Evolutionary conservation across 2,797 vertebrate species (phyloP), one percentile per base, ranked within the genome.

Genomic region (Sebastes cheni): DNA sequence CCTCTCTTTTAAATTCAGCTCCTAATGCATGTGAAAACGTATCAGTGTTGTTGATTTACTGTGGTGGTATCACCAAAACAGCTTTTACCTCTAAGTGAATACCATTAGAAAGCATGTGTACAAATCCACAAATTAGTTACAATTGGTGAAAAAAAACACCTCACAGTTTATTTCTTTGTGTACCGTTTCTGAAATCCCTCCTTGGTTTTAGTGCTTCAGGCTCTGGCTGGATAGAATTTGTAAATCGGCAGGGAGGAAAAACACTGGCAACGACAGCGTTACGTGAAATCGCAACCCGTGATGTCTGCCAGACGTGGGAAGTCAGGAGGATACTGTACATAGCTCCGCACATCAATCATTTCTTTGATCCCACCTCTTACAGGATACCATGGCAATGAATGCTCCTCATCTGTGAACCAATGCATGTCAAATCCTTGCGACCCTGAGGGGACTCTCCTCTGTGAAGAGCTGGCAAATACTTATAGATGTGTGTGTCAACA

Each of bases 401-500:
- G 90, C 90, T 94, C 91, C 76, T 89, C 86, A 77, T 86, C 69
- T 84, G 77, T 77, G 85, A 95, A 91, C 84, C 88, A 90, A 85
- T 93, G 90, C 77, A 89, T 90, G 86, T 94, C 80, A 90, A 92
- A 94, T 93, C 92, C 92, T 4, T 92, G 91, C 64, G 72, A 93
- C 87, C 88, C 92, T 61, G 86, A 91, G 89, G 94, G 95, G 86
- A 94, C 88, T 42, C 66, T 88, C 82, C 89, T 87, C 86, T 93
- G 91, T 89, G 94, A 95, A 86, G 88, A 91, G 86, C 89, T 91
- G 82, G 84, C 82, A 90, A 92, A 94, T 82, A 89, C 91, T 77
- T 95, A 93, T 66, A 93, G 90, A 92, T 92, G 91, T 90, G 88
- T 90, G 83, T 96, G 96, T 93, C 93, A 92, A 79, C 86, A 79